Percentiles rank a stretch among this genome's conserved stretches.
Conservation (phyloP, 2,113 vertebrate genomes). For the Podilymbus podiceps region DNA sequence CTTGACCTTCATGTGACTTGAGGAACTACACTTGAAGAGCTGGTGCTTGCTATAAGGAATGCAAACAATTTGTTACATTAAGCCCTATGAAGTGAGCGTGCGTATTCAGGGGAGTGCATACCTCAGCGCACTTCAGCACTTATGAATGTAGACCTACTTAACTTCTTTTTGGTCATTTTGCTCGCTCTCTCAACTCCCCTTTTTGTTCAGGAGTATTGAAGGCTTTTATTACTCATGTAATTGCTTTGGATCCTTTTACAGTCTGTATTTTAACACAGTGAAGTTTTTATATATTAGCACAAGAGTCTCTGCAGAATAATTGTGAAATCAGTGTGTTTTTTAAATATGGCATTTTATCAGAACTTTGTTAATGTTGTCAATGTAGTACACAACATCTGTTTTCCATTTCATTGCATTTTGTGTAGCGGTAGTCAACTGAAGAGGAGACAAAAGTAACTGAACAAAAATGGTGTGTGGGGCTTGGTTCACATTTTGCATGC, state of each 20-base stretch:
- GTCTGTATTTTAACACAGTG: neutral
- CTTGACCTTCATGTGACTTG: conserved; percentile 18
- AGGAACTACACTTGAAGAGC: conserved; percentile 10
- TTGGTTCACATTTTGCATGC: neutral
- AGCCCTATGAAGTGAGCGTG: neutral
- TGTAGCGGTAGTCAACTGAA: neutral
- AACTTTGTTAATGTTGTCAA: neutral
- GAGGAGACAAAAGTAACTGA: neutral
- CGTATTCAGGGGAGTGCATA: neutral
- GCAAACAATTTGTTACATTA: conserved; percentile 3
- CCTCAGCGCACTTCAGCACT: neutral
- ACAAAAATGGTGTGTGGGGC: neutral
- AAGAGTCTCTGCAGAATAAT: neutral
- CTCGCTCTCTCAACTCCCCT: neutral
- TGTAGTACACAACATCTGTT: neutral
- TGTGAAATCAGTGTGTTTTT: neutral
- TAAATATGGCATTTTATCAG: neutral
- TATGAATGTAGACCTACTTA: neutral
- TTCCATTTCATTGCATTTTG: neutral
- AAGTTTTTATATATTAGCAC: neutral
- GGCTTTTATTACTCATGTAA: neutral
- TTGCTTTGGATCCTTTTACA: neutral
- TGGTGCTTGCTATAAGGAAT: neutral
- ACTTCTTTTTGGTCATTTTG: neutral
- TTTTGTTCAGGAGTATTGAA: neutral